These are phyloP conservation scores for Stomorhina lunata DNA, from an alignment of 2,888 invertebrate species.

Conservation along the genomic window DNA sequence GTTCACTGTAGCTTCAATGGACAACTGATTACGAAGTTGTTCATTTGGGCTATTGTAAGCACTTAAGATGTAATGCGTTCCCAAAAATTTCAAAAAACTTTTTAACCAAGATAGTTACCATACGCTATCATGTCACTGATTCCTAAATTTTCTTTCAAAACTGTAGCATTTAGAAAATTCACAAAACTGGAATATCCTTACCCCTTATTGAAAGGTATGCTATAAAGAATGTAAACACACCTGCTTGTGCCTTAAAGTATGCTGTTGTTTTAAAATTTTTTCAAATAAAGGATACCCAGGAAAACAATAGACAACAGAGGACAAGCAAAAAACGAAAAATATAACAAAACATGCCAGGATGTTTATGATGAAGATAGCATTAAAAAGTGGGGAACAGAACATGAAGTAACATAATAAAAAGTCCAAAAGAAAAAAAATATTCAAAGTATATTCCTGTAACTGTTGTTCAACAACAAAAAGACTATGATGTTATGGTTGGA, in stretches of 20 bases:
- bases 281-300: background rate
- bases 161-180: background rate
- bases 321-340: background rate
- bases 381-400: background rate
- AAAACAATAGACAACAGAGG: constrained; percentile 23
- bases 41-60: too few relatives aligned
- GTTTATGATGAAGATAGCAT: background rate
- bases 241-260: constrained; percentile 9
- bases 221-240: constrained; percentile 17
- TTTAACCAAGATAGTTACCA: too few relatives aligned
- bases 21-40: too few relatives aligned
- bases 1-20: too few relatives aligned
- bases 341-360: background rate
- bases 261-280: background rate
- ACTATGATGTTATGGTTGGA: background rate
- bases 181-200: background rate
- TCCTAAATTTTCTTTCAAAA: too few relatives aligned
- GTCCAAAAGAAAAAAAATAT: background rate
- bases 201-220: background rate
- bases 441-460: background rate
- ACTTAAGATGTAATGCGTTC: too few relatives aligned
- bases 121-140: too few relatives aligned
- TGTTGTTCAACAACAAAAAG: background rate
- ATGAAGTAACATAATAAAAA: background rate
- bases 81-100: too few relatives aligned